These are phyloP conservation scores for Heterochromis multidens DNA, from an alignment of 2,113 vertebrate species.

Conservation along the genomic window DNA sequence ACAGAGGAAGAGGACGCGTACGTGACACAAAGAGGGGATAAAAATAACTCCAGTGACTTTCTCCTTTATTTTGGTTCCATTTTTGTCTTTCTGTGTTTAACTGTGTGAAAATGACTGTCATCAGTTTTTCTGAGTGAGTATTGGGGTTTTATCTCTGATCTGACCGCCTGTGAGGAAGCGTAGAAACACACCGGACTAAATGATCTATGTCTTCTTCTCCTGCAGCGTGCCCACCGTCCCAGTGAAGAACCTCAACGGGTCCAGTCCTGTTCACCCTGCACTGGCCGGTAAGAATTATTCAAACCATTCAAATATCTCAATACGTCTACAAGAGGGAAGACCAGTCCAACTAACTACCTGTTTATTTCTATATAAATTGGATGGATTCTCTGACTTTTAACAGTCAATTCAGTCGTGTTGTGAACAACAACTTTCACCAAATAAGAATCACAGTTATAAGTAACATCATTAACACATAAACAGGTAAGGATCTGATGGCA, in stretches of 20 bases:
- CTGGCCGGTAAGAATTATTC: constrained; percentile 81
- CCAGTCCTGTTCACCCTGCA: constrained; percentile 89
- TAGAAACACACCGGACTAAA: not conserved
- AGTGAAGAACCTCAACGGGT: constrained; percentile 91
- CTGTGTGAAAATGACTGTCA: constrained; percentile 48
- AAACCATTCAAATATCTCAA: not conserved
- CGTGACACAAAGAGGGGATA: not conserved
- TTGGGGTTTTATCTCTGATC: not conserved
- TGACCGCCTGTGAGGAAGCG: not conserved
- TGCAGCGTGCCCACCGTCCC: constrained; percentile 88
- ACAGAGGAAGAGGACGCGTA: not conserved
- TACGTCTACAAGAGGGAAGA: not conserved
- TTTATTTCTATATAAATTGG: rapidly evolving
- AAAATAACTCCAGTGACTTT: not conserved
- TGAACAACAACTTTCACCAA: too few relatives aligned
- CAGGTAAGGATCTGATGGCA: not conserved
- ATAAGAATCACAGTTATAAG: too few relatives aligned
- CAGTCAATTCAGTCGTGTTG: not conserved
- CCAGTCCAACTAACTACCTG: not conserved
- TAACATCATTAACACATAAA: not conserved
- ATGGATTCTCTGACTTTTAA: not conserved
- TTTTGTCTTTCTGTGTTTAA: not conserved
- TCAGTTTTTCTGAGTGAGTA: constrained; percentile 54
- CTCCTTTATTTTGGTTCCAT: not conserved
- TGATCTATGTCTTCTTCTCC: constrained; percentile 6